Percentiles rank a stretch among this genome's conserved stretches.
Evolutionary conservation across 92 coral and sea anemone species (phyloP).

Genomic region (Ricordea florida): DNA sequence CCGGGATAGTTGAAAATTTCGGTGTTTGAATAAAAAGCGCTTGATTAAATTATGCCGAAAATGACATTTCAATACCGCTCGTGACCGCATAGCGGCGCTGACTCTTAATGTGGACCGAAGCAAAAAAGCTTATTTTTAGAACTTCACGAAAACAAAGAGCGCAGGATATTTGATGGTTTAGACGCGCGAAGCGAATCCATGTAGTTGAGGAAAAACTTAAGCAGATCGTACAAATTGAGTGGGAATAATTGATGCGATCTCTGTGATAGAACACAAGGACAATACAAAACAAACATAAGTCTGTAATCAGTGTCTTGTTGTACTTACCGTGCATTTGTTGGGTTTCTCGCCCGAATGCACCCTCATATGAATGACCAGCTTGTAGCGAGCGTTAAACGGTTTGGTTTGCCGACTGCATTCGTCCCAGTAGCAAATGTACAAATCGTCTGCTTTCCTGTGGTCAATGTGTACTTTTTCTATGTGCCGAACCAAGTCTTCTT

Average conservation of each 20-base stretch:
- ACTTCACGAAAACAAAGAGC: not conserved
- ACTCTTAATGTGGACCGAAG: not conserved
- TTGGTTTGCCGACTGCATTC: conserved; percentile 91
- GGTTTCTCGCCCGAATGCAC: conserved; percentile 99
- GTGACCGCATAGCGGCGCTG: not conserved
- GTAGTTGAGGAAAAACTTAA: not conserved
- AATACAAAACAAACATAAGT: conserved; percentile 48
- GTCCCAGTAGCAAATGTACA: conserved; percentile 97
- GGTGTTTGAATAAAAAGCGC: not conserved
- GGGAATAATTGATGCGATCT: conserved; percentile 27
- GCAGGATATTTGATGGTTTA: not conserved
- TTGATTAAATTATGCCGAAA: conserved; percentile 29
- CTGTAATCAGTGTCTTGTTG: conserved; percentile 1
- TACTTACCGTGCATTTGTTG: conserved; percentile 98
- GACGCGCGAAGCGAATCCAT: not conserved
- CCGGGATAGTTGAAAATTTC: not conserved
- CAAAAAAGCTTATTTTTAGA: not conserved
- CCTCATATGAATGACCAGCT: conserved; percentile 92
- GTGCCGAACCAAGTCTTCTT: conserved; percentile 94
- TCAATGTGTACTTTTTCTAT: conserved; percentile 99
- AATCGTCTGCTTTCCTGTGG: conserved; percentile 97
- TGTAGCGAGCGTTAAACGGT: conserved; percentile 91
- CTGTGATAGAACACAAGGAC: conserved; percentile 15
- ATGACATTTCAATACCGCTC: conserved; percentile 27
- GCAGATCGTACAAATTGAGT: conserved; percentile 16